Evolutionary conservation across 2,888 invertebrate species (phyloP).

Genomic region (Malacosoma neustria): DNA sequence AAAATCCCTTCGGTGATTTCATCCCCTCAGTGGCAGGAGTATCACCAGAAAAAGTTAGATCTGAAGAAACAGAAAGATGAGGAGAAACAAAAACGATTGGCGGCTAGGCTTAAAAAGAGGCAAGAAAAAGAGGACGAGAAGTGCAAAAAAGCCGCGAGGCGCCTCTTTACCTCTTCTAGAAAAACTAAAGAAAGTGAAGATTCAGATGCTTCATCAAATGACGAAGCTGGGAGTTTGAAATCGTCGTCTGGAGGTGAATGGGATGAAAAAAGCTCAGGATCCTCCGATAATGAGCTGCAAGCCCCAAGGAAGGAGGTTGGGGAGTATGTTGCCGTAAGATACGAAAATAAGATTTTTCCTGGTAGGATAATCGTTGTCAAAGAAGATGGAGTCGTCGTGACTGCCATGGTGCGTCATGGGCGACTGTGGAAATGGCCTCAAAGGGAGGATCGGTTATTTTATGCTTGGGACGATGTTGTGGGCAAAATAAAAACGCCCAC

Average conservation of each 20-base stretch:
- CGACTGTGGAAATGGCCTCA: slow-evolving; percentile 1
- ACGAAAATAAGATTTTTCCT: no score
- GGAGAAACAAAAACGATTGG: slow-evolving; percentile 6
- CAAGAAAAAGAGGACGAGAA: slow-evolving; percentile 3
- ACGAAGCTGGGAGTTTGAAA: background rate
- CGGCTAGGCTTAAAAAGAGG: slow-evolving; percentile 6
- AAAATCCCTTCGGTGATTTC: slow-evolving; percentile 3
- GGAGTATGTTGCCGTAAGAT: background rate
- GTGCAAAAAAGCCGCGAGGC: slow-evolving; percentile 2
- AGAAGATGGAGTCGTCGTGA: background rate
- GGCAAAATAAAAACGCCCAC: slow-evolving; percentile 4
- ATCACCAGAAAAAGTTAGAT: slow-evolving; percentile 3
- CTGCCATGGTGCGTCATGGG: background rate
- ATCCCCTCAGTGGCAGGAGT: slow-evolving; percentile 3
- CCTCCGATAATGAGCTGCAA: background rate
- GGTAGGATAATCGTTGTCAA: background rate
- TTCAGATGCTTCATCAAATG: slow-evolving; percentile 1
- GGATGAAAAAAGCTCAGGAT: background rate
- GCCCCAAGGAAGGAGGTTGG: background rate
- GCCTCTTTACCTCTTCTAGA: slow-evolving; percentile 3
- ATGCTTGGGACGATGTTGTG: slow-evolving; percentile 4
- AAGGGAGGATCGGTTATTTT: slow-evolving; percentile 1
- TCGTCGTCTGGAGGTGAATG: background rate
- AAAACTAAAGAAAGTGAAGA: slow-evolving; percentile 1
- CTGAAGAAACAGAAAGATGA: slow-evolving; percentile 4